Evolutionary conservation across 1,140 invertebrate genomes (phyloP), one percentile per base, ranked within the genome.

Genomic region (Drosophila hydei): DNA sequence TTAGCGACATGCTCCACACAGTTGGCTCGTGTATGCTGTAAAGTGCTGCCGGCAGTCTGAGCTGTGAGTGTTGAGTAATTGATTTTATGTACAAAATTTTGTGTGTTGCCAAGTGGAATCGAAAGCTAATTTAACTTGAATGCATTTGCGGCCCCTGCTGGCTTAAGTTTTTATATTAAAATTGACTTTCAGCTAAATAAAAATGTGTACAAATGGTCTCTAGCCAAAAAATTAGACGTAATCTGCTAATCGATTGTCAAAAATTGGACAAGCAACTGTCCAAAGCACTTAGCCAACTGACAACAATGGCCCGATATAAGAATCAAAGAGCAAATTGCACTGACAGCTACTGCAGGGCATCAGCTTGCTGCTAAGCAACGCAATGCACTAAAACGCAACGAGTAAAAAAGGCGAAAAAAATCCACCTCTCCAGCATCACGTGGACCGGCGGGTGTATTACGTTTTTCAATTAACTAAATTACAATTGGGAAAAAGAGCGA

Each of bases 381-480:
- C 43, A 54, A 43, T 69, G 61, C 75, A 78, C 64, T 65, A 65
- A 60, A 69, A 45, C 18, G 52, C n/a, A 18, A 8, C 9, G 23
- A 16, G 48, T 40, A 38, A 38, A 63, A 61, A 43, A 4, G 9
- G 8, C 19, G 19, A 6, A 21, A 64, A 51, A 51, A 71, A 51
- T n/a, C 12, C 18, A 45, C 38, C 42, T 36, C 45, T 67, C 55
- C 51, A 77, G 54, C 51, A 56, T 62, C 67, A 73, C 75, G 77
- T 75, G 68, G 71, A 74, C 83, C 83, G 64, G 42, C 72, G 75
- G 75, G 70, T 68, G 80, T 85, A 89, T 90, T 85, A 81, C 80
- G 72, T 79, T 90, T 90, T 89, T 90, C 85, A 90, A 90, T 90
- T 90, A 90, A 80, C 85, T 71, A 90, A 90, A 90, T 90, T 85